These are phyloP conservation scores for Pangasius larnaudii DNA, from an alignment of 2,797 vertebrate species.

Conservation along the genomic window DNA sequence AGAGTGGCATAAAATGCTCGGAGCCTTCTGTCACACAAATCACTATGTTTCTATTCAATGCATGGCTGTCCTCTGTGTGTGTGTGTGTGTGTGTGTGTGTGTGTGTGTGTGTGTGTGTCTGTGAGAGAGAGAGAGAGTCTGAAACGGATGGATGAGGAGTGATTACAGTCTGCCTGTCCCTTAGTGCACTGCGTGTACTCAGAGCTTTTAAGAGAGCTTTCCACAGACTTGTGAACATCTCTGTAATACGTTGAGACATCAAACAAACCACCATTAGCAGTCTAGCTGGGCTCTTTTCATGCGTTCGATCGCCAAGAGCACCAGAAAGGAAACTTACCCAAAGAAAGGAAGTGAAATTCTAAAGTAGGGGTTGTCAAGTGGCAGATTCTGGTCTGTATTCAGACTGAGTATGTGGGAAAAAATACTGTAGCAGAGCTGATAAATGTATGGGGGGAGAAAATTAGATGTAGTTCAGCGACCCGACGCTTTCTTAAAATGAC, in stretches of 20 bases:
- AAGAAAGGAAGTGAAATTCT: background rate
- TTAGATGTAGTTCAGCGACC: background rate
- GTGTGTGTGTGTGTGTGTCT: too few species aligned
- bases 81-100: too few species aligned
- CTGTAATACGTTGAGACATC: constrained; percentile 12
- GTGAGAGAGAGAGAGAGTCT: background rate
- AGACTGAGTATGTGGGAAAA: background rate
- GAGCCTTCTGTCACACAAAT: constrained; percentile 1
- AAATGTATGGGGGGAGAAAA: background rate
- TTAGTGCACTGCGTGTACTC: constrained; percentile 14
- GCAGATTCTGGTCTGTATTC: background rate
- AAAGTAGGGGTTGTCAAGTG: background rate
- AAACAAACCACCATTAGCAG: background rate
- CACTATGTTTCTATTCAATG: background rate
- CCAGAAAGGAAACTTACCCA: background rate
- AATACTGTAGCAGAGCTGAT: background rate
- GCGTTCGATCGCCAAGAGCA: background rate
- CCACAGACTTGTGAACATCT: constrained; percentile 17
- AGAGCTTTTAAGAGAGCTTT: constrained; percentile 33
- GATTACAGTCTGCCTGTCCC: constrained; percentile 13
- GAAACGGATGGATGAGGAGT: constrained; percentile 5
- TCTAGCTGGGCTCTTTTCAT: background rate
- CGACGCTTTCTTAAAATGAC: background rate
- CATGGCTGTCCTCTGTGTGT: background rate
- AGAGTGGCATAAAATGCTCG: background rate